phyloP scores from a whole-genome alignment of 2,113 vertebrate species.

The Tauraco erythrolophus region DNA sequence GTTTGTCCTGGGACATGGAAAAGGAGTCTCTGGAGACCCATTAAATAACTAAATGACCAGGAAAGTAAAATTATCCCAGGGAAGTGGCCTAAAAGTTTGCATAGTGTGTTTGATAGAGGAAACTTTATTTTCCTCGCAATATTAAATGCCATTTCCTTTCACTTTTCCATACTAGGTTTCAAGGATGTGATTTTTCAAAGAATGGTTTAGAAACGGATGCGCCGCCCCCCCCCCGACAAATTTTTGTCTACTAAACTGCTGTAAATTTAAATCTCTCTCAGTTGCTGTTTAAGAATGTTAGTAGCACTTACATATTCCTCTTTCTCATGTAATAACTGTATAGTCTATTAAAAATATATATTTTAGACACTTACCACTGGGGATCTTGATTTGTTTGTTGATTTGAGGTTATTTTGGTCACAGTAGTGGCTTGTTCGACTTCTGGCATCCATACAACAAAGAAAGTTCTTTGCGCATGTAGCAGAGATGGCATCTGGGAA shows the following conservation, averaged over 20 bases:
- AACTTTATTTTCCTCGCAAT: neutral
- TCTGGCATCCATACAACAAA: neutral
- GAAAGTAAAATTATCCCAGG: neutral
- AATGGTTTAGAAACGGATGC: neutral
- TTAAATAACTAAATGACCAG: neutral
- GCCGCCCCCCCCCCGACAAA: neutral
- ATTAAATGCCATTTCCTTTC: neutral
- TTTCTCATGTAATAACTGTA: neutral
- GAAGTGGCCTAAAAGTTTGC: neutral
- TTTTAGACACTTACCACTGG: neutral
- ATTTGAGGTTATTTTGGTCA: neutral
- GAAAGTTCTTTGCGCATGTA: neutral
- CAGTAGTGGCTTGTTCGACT: neutral
- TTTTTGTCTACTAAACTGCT: neutral
- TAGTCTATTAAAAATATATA: neutral
- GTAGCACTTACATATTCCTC: neutral
- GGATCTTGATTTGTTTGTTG: neutral
- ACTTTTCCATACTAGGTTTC: neutral
- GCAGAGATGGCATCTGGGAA: neutral
- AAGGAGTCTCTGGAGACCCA: neutral
- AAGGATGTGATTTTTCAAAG: neutral
- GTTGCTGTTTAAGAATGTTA: neutral
- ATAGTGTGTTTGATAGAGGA: neutral
- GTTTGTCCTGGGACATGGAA: neutral
- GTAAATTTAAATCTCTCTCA: neutral